Evolutionary conservation across 2,113 vertebrate species (phyloP), one percentile per base, ranked within the genome.

Genomic region (Leucopternis melanops): DNA sequence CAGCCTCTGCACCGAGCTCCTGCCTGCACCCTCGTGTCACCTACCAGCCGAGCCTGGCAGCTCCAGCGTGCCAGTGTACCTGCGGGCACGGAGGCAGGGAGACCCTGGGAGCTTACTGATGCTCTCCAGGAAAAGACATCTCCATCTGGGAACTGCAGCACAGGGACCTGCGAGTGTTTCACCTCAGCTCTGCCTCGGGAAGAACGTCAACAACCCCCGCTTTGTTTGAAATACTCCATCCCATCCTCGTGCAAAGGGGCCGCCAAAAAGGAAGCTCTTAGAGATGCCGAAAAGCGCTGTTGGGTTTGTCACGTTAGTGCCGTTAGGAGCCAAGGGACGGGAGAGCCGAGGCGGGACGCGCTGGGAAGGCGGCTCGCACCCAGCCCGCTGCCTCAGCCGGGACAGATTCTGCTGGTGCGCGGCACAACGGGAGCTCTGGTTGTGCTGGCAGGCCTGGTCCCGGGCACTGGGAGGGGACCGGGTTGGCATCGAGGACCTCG

Each of bases 301-400:
- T 17, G 59, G 49, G 34, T 13, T 2, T 1, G 23, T 65, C 59
- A 31, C 2, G 0, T 40, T 32, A 7, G 21, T 3, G 8, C n/a
- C 4, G 5, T 13, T 8, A 5, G 45, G 65, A 81, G 59, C 78
- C 1, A 2, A 11, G 63, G 59, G 27, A 8, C 0, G 1, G 27
- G 44, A 12, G 6, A 36, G 29, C 4, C 8, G 3, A 57, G 66
- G 73, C 21, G n/a, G 85, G 84, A 63, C 2, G 14, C 1, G 8
- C 18, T 4, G 80, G 74, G 79, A 50, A 13, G 29, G 50, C 0
- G 7, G 11, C 27, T 40, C 10, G 11, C 16, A 3, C 40, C 59
- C 59, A 15, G 23, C 47, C 34, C 4, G 42, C 70, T 23, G 34
- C 29, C 32, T 1, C 11, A 16, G 36, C 18, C 12, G 7, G 32